Base-by-base conservation (phyloP, 2,113 vertebrate genomes). In the Nymphicus hollandicus region DNA sequence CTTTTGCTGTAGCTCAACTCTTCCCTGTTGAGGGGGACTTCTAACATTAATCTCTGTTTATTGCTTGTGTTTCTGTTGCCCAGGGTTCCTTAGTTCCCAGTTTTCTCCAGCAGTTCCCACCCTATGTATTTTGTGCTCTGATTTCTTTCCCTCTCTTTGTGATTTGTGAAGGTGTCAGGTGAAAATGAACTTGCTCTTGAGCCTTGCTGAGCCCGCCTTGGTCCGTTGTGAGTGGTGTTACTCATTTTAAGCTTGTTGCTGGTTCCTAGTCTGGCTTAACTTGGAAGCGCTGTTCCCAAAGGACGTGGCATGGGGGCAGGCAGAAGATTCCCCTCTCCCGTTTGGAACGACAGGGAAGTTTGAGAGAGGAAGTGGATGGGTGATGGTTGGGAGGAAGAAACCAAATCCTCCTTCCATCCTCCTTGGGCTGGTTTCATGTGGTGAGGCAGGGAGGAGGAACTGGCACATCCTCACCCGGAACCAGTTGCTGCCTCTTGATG, bases 91-190 rank as follows among this genome's bases (percentile, higher is more conserved):
- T 19, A 4, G 52, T 71, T 79, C 18, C 68, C 43, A 20, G 13
- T 13, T 18, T 31, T n/a, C 61, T 37, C 71, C 60, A 23, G 76
- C 14, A 0, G 9, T 58, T 72, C 56, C n/a, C 47, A 19, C 41
- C 0, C 0, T 27, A 4, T 41, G n/a, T 14, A 5, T 23, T 9
- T 19, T 47, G 29, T 5, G n/a, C 73, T 41, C 13, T 10, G 20
- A 18, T 61, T 31, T 27, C 46, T 27, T 11, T 28, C 16, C 10
- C 12, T 13, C 25, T 24, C 18, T 3, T 15, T 37, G 24, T 50
- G 53, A 31, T 55, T 46, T 58, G 17, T 2, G 6, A 35, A 65
- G 79, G 5, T 29, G 23, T 7, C 15, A 7, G 58, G 33, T 44
- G 71, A n/a, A 41, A 56, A 25, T 8, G 3, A 65, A 14, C 79